These are phyloP conservation scores for Nebria brevicollis DNA, from an alignment of 2,888 invertebrate genomes.

Conservation along the genomic window DNA sequence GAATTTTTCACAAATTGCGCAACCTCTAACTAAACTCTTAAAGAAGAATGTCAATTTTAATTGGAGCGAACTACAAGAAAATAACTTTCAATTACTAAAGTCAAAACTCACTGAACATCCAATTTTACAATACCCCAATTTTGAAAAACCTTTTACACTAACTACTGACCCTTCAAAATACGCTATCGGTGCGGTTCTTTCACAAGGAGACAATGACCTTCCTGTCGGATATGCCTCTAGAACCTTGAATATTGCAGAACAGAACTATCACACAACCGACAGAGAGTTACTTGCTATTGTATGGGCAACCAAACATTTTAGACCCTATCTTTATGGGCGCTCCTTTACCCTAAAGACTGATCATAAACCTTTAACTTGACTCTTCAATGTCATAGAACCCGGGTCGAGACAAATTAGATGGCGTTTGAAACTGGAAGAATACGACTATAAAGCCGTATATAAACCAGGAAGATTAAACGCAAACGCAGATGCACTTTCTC, in stretches of 20 bases:
- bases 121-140: constrained; percentile 54
- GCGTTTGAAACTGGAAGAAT: constrained; percentile 53
- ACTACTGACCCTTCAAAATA: constrained; percentile 55
- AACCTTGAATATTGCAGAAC: constrained; percentile 53
- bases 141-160: constrained; percentile 52
- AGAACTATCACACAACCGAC: constrained; percentile 53
- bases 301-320: constrained; percentile 53
- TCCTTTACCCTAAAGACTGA: constrained; percentile 54
- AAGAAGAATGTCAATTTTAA: constrained; percentile 46
- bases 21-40: constrained; percentile 48
- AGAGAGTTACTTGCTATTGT: constrained; percentile 55
- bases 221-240: constrained; percentile 56
- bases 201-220: constrained; percentile 54
- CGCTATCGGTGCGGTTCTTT: constrained; percentile 54
- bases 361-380: constrained; percentile 53
- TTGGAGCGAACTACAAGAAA: constrained; percentile 46
- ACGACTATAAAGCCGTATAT: constrained; percentile 52
- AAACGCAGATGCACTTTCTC: constrained; percentile 51
- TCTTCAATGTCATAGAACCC: constrained; percentile 52
- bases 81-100: constrained; percentile 21
- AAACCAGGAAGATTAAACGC: constrained; percentile 52
- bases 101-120: constrained; percentile 22
- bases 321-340: constrained; percentile 55
- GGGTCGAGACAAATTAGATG: constrained; percentile 52
- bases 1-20: too few relatives aligned